A percentile compares a stretch with the other conserved stretches of the same genome.
These are phyloP conservation scores for Albula goreensis DNA, from an alignment of 2,113 vertebrate species.

Conservation along the genomic window DNA sequence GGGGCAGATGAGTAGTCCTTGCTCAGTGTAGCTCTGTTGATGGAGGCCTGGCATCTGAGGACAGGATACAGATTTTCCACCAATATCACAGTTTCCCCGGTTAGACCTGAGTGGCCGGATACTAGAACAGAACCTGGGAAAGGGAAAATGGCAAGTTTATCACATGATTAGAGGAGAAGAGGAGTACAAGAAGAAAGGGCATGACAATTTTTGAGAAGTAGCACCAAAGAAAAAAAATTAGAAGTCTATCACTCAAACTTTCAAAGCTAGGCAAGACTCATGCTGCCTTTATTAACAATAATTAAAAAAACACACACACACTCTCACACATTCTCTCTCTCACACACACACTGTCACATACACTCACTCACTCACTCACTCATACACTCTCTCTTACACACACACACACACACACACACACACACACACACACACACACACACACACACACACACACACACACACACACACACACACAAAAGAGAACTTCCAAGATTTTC, in stretches of 20 bases:
- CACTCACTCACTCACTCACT: no score
- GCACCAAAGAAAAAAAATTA: not conserved
- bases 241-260: not conserved
- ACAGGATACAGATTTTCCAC: not conserved
- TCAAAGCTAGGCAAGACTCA: no score
- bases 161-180: not conserved
- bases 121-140: not conserved
- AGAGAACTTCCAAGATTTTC: no score
- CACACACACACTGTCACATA: no score
- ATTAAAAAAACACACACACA: no score
- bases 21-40: not conserved
- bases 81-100: not conserved
- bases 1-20: not conserved
- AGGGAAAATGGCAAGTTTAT: not conserved
- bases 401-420: no score
- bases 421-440: no score
- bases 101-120: not conserved
- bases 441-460: no score
- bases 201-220: not conserved
- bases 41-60: not conserved
- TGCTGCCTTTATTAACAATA: no score
- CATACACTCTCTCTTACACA: no score
- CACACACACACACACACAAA: no score
- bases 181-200: not conserved
- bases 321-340: no score